Evolutionary conservation across 2,888 invertebrate species (phyloP), one percentile per base, ranked within the genome.

Genomic region (Calameuta pallipes): DNA sequence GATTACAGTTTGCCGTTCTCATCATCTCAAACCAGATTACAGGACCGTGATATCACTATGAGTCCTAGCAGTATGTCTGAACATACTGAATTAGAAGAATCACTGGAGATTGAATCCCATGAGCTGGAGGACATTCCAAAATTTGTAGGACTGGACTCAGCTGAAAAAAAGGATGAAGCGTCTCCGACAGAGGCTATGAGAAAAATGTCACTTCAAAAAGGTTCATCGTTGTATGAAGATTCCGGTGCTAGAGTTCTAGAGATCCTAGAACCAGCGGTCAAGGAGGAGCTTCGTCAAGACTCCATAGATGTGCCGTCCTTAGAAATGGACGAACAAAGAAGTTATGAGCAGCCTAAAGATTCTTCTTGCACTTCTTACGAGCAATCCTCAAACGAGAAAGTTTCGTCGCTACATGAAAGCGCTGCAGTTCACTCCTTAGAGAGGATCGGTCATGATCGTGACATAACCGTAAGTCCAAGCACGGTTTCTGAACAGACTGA

Each of bases 21-120:
- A 1, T 88, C 87, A 0, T 87, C 85, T 1, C 87, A 87, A 15
- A 84, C 80, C 0, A 87, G 83, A 79, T 41, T 86, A 0, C 81
- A 84, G 0, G 90, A 90, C 4, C 83, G 87, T 77, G 90, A 91
- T 69, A 87, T 89, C 11, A 89, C 90, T 6, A 84, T 89, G 80
- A 91, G 91, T 78, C 89, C 90, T 0, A 90, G 89, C 73, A 91
- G 90, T 76, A 88, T 90, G 68, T 90, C 91, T 1, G 91, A 91
- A 37, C 89, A 86, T 31, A 87, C 87, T n/a, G 90, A 90, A 33
- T 80, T 89, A 4, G 90, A 90, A 77, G 88, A 88, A 35, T 86
- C 85, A 0, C 80, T 88, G 13, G 88, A 88, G 11, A 76, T 85
- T 0, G 85, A 86, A 11, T 85, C 83, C 0, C 85, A 83, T 41